These are phyloP conservation scores for Polypterus bichir DNA, from an alignment of 2,113 vertebrate genomes.

Conservation along the genomic window DNA sequence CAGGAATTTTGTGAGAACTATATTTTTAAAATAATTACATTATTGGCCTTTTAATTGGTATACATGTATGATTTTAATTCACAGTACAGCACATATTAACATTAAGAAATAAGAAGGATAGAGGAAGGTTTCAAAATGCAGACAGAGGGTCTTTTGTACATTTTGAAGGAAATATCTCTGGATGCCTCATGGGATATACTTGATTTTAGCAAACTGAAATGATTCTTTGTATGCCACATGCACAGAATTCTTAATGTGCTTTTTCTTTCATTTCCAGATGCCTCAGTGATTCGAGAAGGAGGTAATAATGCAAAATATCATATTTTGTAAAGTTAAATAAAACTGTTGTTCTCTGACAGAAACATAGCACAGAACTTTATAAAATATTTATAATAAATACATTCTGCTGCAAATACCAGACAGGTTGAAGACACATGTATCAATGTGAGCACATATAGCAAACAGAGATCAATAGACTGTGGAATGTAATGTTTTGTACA, in stretches of 20 bases:
- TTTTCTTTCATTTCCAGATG: constrained; percentile 47
- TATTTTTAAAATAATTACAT: rapidly evolving
- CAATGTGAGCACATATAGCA: neutral
- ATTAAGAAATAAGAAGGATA: constrained; percentile 13
- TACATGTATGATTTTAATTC: constrained; percentile 7
- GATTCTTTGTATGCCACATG: too few relatives aligned
- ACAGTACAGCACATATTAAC: neutral
- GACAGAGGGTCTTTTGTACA: constrained; percentile 11
- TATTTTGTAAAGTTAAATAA: constrained; percentile 8
- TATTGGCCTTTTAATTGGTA: constrained; percentile 3
- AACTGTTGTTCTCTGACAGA: constrained; percentile 13
- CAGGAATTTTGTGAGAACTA: neutral
- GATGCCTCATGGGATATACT: constrained; percentile 21
- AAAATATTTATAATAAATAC: constrained; percentile 15
- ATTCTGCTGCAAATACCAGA: neutral
- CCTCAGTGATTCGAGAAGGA: constrained; percentile 56
- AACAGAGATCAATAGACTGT: neutral
- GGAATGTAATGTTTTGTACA: neutral
- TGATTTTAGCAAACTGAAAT: too few relatives aligned
- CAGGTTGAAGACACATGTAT: neutral
- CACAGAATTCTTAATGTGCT: constrained; percentile 14
- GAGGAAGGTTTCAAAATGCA: neutral
- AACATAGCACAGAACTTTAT: constrained; percentile 18
- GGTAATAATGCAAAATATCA: constrained; percentile 40
- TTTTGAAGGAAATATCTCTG: constrained; percentile 30